Evolutionary conservation across 1,140 invertebrate genomes (phyloP).

Genomic region (Drosophila pachea): DNA sequence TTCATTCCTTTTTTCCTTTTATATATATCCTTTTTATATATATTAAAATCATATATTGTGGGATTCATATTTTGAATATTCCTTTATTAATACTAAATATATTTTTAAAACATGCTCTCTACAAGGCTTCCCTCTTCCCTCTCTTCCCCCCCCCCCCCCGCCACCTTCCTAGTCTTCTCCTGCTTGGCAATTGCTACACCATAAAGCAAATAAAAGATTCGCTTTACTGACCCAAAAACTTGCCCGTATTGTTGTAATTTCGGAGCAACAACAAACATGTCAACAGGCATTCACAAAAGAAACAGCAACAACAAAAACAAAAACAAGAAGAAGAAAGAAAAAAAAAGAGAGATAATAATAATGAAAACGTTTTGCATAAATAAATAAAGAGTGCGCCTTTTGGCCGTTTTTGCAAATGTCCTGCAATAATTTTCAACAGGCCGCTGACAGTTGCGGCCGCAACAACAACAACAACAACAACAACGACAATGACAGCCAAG

Average conservation of each 20-base stretch:
- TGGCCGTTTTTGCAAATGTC: constrained; percentile 65
- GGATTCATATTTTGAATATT: no score
- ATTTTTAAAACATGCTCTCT: background rate
- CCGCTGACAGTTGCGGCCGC: constrained; percentile 49
- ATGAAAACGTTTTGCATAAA: constrained; percentile 37
- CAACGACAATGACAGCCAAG: constrained; percentile 37
- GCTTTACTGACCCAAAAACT: background rate
- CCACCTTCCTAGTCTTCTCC: no score
- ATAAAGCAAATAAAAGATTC: no score
- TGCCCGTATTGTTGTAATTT: constrained; percentile 25
- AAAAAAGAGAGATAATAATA: constrained; percentile 6
- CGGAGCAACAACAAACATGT: constrained; percentile 32
- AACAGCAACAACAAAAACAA: background rate
- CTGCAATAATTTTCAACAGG: constrained; percentile 68
- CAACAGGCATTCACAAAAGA: background rate
- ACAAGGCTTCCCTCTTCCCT: no score
- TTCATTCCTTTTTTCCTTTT: no score
- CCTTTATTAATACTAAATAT: background rate
- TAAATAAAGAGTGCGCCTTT: constrained; percentile 59
- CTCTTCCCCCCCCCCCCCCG: no score
- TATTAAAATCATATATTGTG: no score
- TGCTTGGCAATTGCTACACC: no score
- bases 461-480: constrained; percentile 19
- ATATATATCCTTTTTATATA: no score
- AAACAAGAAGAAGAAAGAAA: constrained; percentile 1